phyloP scores from a whole-genome alignment of 2,888 invertebrate genomes.

The Meiosimyza decipiens region DNA sequence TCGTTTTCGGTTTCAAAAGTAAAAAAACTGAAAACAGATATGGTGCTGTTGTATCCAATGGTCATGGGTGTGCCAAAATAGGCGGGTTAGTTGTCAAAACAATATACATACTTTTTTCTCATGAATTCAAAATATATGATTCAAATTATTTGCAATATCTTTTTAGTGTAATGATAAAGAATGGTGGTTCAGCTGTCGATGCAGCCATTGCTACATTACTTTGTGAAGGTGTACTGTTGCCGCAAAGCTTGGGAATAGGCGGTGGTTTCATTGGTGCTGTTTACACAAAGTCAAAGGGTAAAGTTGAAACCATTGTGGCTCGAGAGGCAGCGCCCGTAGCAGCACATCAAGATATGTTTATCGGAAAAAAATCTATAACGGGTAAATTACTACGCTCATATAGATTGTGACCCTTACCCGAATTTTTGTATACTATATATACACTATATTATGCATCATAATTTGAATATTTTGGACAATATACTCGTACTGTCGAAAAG shows the following conservation, averaged over 20 bases:
- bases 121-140: too few relatives aligned
- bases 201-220: constrained; percentile 87
- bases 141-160: constrained; percentile 11
- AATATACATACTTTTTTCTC: too few relatives aligned
- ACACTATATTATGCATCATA: too few relatives aligned
- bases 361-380: constrained; percentile 66
- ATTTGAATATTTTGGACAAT: too few relatives aligned
- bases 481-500: too few relatives aligned
- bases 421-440: fast-evolving
- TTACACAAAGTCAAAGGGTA: constrained; percentile 74
- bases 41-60: constrained; percentile 78
- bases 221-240: constrained; percentile 86
- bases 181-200: constrained; percentile 84
- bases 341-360: constrained; percentile 78
- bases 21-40: constrained; percentile 37
- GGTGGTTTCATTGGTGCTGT: constrained; percentile 90
- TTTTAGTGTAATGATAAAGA: constrained; percentile 74
- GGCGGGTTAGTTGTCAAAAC: constrained; percentile 69
- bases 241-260: constrained; percentile 89
- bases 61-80: constrained; percentile 78
- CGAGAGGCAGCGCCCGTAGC: constrained; percentile 81
- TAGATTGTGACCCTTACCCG: too few relatives aligned
- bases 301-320: constrained; percentile 76
- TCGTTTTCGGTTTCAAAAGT: constrained; percentile 56
- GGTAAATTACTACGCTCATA: constrained; percentile 53